Evolutionary conservation across 2,888 invertebrate species (phyloP), one percentile per base, ranked within the genome.

Genomic region (Zootermopsis nevadensis): DNA sequence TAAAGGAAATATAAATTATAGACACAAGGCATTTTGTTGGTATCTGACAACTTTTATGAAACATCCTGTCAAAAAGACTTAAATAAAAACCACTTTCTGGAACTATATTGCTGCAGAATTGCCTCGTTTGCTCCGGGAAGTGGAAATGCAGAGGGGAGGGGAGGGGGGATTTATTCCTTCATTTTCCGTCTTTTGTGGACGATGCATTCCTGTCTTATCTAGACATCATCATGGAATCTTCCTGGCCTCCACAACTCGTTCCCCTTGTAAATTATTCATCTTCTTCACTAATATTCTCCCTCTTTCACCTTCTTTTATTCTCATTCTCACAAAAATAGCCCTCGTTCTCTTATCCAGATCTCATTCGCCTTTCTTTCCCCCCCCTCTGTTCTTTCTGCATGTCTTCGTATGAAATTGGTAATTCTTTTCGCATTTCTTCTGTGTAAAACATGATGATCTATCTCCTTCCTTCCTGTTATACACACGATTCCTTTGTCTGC

Each of bases 141-240:
- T 15, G n/a, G 15, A 48, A n/a, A 48, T 8, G 15, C 6, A n/a
- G 69, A 33, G 33, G 15, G 60, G 69, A 69, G 19, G 15, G 74
- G 15, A 10, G 22, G 22, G 35, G 33, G 74, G 74, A 74, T 74
- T 74, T 74, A 74, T 74, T 74, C 74, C n/a, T 35, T 42, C 74
- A 38, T 42, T 42, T 22, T 66, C 31, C 33, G 69, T 69, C 69
- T 33, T 69, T 69, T 74, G 42, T 74, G 74, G 74, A 74, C 74
- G 74, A 7, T 74, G 74, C 74, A 74, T 74, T 74, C 74, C 74
- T 74, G 74, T 42, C 74, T 74, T 74, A 74, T 74, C 74, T 74
- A 38, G 74, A 38, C 24, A 74, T 74, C 31, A 38, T 74, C 74
- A 42, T 74, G n/a, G 12, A 8, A 24, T 22, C 74, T 38, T 24